phyloP scores from a whole-genome alignment of 2,888 invertebrate species.

The Leucozona laternaria region DNA sequence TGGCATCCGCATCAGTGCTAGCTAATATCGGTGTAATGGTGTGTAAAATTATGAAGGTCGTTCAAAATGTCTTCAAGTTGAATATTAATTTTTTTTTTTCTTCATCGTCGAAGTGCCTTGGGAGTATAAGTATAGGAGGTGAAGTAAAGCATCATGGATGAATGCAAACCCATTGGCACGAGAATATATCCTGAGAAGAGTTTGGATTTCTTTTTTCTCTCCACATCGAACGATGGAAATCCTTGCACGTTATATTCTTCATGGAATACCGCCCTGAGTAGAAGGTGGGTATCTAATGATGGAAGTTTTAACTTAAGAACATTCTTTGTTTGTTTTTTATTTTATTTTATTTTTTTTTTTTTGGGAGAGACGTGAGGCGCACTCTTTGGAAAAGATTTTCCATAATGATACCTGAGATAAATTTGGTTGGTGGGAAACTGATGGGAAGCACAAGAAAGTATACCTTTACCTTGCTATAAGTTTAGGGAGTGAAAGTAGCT shows the following conservation, averaged over 20 bases:
- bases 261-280: constrained; percentile 35
- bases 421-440: constrained; percentile 2
- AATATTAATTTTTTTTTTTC: constrained; percentile 72
- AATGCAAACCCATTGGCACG: constrained; percentile 65
- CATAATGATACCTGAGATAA: constrained; percentile 54
- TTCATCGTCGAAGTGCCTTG: constrained; percentile 35
- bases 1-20: constrained; percentile 36
- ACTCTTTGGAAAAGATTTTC: constrained; percentile 52
- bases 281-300: constrained; percentile 1
- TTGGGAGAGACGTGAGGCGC: constrained; percentile 44
- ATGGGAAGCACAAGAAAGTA: no score
- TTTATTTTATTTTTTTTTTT: constrained; percentile 17
- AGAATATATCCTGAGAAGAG: constrained; percentile 33
- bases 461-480: background rate
- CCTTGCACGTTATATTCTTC: constrained; percentile 53
- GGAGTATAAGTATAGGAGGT: constrained; percentile 24
- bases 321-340: constrained; percentile 57
- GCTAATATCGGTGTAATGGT: constrained; percentile 75
- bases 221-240: constrained; percentile 31
- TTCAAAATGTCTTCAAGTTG: constrained; percentile 74
- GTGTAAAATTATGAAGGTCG: constrained; percentile 76
- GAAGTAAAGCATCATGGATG: constrained; percentile 64
- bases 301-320: constrained; percentile 43
- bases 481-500: background rate
- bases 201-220: constrained; percentile 5